phyloP scores from a whole-genome alignment of 2,888 invertebrate genomes.

The Embidobia sp. region DNA sequence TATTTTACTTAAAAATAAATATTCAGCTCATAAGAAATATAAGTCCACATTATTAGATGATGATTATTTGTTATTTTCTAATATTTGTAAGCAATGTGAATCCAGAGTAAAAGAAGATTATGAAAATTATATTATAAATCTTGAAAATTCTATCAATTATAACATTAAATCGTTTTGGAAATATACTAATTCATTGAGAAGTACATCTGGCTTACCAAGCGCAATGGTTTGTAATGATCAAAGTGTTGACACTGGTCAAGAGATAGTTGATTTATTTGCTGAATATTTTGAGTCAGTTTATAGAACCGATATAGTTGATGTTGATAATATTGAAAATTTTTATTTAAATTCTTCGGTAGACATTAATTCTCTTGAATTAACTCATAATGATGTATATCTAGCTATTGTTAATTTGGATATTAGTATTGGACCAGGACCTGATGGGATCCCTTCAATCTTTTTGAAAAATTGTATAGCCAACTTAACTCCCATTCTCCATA shows the following conservation, averaged over 20 bases:
- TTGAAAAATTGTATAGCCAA: no score
- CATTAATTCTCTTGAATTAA: no score
- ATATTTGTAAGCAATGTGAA: not conserved
- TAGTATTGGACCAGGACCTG: no score
- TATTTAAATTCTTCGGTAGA: no score
- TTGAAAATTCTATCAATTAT: not conserved
- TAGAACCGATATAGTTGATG: no score
- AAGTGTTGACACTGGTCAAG: not conserved
- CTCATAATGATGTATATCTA: no score
- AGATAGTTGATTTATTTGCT: not conserved
- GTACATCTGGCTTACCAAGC: not conserved
- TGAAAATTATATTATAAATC: not conserved
- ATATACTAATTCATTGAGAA: not conserved
- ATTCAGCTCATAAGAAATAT: not conserved
- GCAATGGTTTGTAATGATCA: not conserved
- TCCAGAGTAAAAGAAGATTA: not conserved
- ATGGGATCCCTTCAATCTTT: no score
- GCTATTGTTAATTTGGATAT: no score
- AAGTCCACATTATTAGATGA: not conserved
- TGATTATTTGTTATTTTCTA: not conserved
- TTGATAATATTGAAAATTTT: no score
- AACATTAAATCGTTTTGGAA: constrained; percentile 5
- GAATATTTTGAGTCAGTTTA: constrained; percentile 3
- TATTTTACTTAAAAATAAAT: not conserved
- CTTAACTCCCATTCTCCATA: no score